A percentile compares a stretch with the other conserved stretches of the same genome.
phyloP scores from a whole-genome alignment of 2,888 invertebrate species.

The Malacosoma neustria region DNA sequence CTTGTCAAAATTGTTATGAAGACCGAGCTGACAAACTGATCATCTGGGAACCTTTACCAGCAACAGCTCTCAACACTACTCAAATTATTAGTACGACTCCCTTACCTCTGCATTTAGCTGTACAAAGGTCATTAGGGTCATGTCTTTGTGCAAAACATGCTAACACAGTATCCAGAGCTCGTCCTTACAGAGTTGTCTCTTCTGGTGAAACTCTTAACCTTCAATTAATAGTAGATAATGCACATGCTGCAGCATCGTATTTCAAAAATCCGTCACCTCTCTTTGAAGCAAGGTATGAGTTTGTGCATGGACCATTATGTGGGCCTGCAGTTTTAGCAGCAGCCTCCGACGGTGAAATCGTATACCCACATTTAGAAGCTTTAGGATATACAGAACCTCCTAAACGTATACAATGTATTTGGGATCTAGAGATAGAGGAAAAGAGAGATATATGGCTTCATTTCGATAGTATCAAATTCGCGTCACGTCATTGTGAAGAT shows the following conservation, averaged over 20 bases:
- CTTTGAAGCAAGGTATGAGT: conserved; percentile 91
- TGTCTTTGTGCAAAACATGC: conserved; percentile 82
- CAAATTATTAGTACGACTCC: conserved; percentile 58
- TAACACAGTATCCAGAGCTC: conserved; percentile 72
- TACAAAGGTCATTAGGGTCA: conserved; percentile 80
- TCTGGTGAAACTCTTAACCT: conserved; percentile 87
- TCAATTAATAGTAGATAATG: conserved; percentile 87
- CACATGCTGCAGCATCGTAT: conserved; percentile 89
- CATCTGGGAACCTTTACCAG: conserved; percentile 81
- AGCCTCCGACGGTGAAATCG: conserved; percentile 88
- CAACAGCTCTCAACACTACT: conserved; percentile 37
- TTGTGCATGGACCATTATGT: conserved; percentile 91
- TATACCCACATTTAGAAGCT: conserved; percentile 89
- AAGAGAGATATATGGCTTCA: conserved; percentile 91
- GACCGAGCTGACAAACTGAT: conserved; percentile 89
- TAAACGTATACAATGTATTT: conserved; percentile 84
- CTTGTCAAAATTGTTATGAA: conserved; percentile 90
- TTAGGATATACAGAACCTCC: conserved; percentile 80
- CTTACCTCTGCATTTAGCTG: conserved; percentile 75
- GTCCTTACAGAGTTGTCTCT: conserved; percentile 81
- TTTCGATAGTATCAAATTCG: conserved; percentile 90
- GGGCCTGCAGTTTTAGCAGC: conserved; percentile 88
- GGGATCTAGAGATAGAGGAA: conserved; percentile 87
- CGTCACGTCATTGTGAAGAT: conserved; percentile 89
- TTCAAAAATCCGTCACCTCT: conserved; percentile 90